Base-by-base conservation (phyloP, 2,113 vertebrate species). In the Psammodynastes pulverulentus region DNA sequence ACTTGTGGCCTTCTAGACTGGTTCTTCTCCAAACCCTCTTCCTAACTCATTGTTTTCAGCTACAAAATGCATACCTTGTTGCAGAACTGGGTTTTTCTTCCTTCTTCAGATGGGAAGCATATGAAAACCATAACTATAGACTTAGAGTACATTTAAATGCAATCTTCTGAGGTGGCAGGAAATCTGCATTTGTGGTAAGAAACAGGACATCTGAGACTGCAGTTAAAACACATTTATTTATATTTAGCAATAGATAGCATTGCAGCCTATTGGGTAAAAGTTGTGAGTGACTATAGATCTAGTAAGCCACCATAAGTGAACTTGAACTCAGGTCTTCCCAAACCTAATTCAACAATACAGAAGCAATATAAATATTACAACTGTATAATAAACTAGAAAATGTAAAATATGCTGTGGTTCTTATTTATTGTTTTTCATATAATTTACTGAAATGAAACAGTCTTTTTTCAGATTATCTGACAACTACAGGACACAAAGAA, bases 141-240 rank as follows among this genome's bases (percentile, higher is more conserved):
- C 5, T 17, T 34, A 72, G 67, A 72, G n/a, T 72, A 39, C 67
- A 39, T 72, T 72, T 39, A 79, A 79, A 19, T 39, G n/a, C 2
- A 39, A 39, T 39, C 6, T 79, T 39, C n/a, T 79, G 67, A 39
- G 2, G 67, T 19, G 2, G n/a, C 67, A 79, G 34, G n/a, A 79
- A 79, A 79, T 79, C 67, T 79, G n/a, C 17, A 39, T n/a, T 17
- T 89, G 52, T 58, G 13, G 21, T n/a, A 56, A 23, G 87, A 17
- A 23, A 39, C 39, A 49, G 43, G n/a, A 8, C 96, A 93, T 96
- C 96, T 96, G 96, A 92, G 96, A 95, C 91, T 95, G 94, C 95
- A 95, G 89, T 96, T 93, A 89, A 92, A 95, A 89, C 95, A 94
- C n/a, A 79, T 79, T 39, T 72, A 34, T 72, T 67, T 72, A 7